Percentiles rank a stretch among this genome's conserved stretches.
Conservation (phyloP, 30 jellyfish, hydroid and myxozoan genomes). For the Morbakka virulenta region DNA sequence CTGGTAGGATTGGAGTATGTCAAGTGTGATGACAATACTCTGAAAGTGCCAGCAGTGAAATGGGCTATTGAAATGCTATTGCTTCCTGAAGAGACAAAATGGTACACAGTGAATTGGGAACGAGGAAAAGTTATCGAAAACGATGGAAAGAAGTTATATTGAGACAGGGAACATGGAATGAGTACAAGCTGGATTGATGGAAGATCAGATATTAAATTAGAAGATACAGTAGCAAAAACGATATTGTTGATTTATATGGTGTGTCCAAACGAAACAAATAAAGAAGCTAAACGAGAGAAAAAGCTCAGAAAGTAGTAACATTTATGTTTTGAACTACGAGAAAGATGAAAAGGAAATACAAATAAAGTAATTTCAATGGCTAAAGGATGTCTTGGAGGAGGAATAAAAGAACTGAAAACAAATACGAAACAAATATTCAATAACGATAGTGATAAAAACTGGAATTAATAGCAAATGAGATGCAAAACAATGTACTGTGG, state of each 20-base stretch:
- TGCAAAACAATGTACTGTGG: too few relatives aligned
- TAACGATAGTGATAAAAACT: too few relatives aligned
- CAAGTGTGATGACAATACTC: conserved; percentile 18
- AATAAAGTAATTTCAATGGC: too few relatives aligned
- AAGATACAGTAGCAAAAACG: background rate
- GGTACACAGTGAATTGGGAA: too few relatives aligned
- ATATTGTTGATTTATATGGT: background rate
- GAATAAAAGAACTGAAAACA: too few relatives aligned
- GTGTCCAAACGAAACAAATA: conserved; percentile 13
- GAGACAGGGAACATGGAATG: conserved; percentile 32
- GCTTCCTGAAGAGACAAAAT: conserved; percentile 25
- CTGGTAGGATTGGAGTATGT: conserved; percentile 19
- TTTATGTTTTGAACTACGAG: conserved; percentile 2
- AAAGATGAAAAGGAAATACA: too few relatives aligned
- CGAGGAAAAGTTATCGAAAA: conserved; percentile 6
- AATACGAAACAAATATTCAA: too few relatives aligned
- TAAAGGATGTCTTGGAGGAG: too few relatives aligned
- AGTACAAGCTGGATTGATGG: conserved; percentile 7
- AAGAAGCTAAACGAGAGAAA: background rate
- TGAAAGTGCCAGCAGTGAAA: conserved; percentile 35
- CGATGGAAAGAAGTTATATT: conserved; percentile 9
- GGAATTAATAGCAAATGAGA: too few relatives aligned
- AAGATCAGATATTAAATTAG: conserved; percentile 12
- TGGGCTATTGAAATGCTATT: conserved; percentile 24
- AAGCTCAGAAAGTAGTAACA: conserved; percentile 1